These are phyloP conservation scores for Corythornis madagascariensis DNA, from an alignment of 2,113 vertebrate species.

Conservation along the genomic window DNA sequence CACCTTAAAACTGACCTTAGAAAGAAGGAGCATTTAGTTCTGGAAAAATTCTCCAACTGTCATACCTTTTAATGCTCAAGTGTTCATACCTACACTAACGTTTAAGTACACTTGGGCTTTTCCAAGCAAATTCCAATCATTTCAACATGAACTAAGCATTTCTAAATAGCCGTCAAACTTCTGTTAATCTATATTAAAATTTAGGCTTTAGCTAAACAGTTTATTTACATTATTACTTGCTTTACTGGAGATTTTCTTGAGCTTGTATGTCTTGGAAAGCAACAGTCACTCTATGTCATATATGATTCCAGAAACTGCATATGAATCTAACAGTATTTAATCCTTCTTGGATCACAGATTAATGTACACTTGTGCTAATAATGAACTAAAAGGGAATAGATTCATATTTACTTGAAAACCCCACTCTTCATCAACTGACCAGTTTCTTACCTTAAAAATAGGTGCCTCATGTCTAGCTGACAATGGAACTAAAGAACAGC, in stretches of 20 bases:
- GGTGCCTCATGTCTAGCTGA: conserved; percentile 38
- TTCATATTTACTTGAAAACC: conserved; percentile 37
- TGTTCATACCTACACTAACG: not conserved
- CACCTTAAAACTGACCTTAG: conserved; percentile 16
- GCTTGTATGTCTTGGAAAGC: not conserved
- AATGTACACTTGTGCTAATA: not conserved
- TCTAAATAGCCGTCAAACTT: not conserved
- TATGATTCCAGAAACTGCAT: not conserved
- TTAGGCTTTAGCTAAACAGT: not conserved
- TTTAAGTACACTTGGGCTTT: not conserved
- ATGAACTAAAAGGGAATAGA: not conserved
- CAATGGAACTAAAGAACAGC: not conserved
- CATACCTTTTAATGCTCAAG: not conserved
- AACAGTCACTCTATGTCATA: not conserved
- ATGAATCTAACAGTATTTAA: not conserved
- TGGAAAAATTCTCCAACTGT: not conserved
- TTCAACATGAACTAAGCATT: not conserved
- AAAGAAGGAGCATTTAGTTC: not conserved
- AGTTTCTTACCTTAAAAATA: conserved; percentile 43
- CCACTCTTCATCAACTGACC: not conserved
- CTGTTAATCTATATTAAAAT: not conserved
- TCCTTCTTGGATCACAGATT: not conserved
- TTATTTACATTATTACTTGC: not conserved
- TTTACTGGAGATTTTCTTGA: not conserved
- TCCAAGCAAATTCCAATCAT: not conserved